phyloP scores from a whole-genome alignment of 2,113 vertebrate species.

The Colaptes auratus region DNA sequence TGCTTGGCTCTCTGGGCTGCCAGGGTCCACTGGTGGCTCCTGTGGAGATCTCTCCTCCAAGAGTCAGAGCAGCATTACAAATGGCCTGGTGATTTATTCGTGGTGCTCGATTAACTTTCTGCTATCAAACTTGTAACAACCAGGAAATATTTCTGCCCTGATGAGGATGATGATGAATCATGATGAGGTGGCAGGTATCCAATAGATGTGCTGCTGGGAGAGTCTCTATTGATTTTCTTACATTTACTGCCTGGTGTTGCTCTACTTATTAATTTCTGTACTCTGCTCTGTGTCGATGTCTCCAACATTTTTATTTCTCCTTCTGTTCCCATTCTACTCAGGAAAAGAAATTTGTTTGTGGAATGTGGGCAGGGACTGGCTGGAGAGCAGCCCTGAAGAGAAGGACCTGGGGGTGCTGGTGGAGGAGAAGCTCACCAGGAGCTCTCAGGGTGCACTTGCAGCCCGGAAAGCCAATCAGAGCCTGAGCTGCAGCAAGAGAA shows the following conservation, averaged over 20 bases:
- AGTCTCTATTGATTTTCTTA: background rate
- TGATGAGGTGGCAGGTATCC: background rate
- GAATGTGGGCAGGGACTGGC: too few relatives aligned
- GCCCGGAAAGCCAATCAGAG: too few relatives aligned
- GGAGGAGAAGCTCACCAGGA: too few relatives aligned
- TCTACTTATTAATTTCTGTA: background rate
- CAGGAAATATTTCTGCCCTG: background rate
- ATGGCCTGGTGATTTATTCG: slow-evolving; percentile 3
- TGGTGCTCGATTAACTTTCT: background rate
- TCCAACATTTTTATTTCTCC: background rate
- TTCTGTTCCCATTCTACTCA: background rate
- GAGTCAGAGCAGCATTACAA: background rate
- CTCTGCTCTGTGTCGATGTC: background rate
- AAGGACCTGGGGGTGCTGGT: too few relatives aligned
- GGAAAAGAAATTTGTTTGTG: background rate
- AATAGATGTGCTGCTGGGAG: background rate
- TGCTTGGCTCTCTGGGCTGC: background rate
- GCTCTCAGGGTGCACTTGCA: too few relatives aligned
- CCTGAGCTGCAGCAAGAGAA: too few relatives aligned
- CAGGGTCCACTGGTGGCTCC: background rate
- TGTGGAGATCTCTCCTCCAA: background rate
- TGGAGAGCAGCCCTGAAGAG: too few relatives aligned
- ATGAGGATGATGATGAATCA: slow-evolving; percentile 4
- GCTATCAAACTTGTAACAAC: background rate
- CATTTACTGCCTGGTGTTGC: background rate